Evolutionary conservation across 2,113 vertebrate species (phyloP).

Genomic region (Callaeas wilsoni): DNA sequence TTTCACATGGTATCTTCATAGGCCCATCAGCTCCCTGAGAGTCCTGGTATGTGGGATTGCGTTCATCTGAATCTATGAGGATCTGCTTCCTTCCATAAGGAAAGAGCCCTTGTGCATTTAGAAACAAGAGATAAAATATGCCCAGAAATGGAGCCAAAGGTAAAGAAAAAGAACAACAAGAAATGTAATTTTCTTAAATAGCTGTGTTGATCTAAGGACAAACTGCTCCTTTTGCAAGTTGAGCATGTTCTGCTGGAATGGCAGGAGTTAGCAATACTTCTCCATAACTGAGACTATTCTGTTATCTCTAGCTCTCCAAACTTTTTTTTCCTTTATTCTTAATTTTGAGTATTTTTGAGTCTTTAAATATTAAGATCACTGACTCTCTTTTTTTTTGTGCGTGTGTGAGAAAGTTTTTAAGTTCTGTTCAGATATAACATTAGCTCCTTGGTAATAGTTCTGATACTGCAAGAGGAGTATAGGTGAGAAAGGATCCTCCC

Average conservation of each 20-base stretch:
- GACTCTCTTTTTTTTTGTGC: not conserved
- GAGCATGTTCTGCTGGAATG: not conserved
- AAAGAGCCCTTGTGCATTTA: not conserved
- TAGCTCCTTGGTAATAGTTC: too few species aligned
- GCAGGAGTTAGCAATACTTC: not conserved
- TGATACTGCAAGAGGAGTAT: too few species aligned
- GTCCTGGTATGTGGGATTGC: not conserved
- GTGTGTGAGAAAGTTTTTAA: too few species aligned
- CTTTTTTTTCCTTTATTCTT: not conserved
- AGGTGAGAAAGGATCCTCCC: too few species aligned
- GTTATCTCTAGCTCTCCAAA: not conserved
- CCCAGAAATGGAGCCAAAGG: not conserved
- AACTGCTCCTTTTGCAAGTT: not conserved
- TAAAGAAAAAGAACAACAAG: not conserved
- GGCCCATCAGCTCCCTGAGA: not conserved
- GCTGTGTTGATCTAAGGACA: not conserved
- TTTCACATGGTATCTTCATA: not conserved
- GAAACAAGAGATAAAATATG: not conserved
- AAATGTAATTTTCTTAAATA: not conserved
- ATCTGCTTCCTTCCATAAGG: not conserved
- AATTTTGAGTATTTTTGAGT: not conserved
- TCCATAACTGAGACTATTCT: not conserved
- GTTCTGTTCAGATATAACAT: too few species aligned
- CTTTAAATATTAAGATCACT: not conserved
- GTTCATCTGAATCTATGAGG: not conserved